Base-by-base conservation (phyloP, 1,140 invertebrate genomes). In the Pseudomyrmex cubaensis region DNA sequence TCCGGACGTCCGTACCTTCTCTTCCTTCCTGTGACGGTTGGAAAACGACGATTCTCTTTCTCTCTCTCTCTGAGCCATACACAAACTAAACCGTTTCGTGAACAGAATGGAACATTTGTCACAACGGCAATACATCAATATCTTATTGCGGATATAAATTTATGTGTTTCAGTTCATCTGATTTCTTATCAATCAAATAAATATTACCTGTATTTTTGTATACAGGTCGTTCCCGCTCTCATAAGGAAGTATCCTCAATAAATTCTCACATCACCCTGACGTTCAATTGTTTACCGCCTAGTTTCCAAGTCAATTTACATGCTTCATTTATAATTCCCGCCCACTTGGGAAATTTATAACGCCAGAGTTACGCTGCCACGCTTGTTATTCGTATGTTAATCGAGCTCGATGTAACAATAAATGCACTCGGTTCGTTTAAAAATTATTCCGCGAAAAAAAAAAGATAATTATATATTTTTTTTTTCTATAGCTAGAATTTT, bases 231-330 rank as follows among this genome's bases (percentile, higher is more conserved):
- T 25, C 15, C 59, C 20, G 44, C 15, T 48, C 2, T 7, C 35
- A 1, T 5, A 46, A 61, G 44, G 25, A 78, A 72, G 20, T 78
- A 25, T 78, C 3, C 4, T 0, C 17, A 7, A 77, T 77, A 12
- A 66, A 77, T 67, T 17, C 12, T 77, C 35, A 66, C 3, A 50
- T 54, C 25, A 20, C n/a, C n/a, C 22, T 76, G 52, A 54, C 12
- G n/a, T 46, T 54, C 17, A 67, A 66, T 77, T 77, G 66, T 76
- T 66, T 76, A n/a, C 22, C 54, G 64, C 61, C 62, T 17, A 64
- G 22, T 77, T 67, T 0, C 17, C n/a, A 77, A 77, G 13, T 67
- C 25, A 77, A 67, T 67, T 77, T 67, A 77, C 2, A 44, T 12
- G 22, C 2, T 52, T 20, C 2, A 44, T 20, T 20, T 3, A 15